A percentile compares a stretch with the other conserved stretches of the same genome.
phyloP scores from a whole-genome alignment of 1,140 invertebrate genomes.

The Spodoptera frugiperda region DNA sequence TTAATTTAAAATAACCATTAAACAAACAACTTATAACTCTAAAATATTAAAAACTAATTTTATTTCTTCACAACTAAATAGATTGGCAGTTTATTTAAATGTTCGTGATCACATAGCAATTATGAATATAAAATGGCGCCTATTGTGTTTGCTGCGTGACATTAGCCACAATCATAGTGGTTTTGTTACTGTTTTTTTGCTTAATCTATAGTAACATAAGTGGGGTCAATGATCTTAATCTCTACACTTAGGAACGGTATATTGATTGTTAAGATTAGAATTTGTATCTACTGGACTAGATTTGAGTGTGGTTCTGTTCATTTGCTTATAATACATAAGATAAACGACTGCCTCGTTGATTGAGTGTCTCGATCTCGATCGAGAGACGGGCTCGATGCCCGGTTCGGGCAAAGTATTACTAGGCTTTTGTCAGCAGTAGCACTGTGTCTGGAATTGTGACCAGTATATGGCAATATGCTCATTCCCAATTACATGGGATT shows the following conservation, averaged over 20 bases:
- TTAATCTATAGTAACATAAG: constrained; percentile 17
- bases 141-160: constrained; percentile 27
- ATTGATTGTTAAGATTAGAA: constrained; percentile 30
- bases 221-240: constrained; percentile 24
- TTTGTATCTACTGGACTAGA: not conserved
- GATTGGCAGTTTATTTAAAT: not conserved
- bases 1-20: too few relatives aligned
- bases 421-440: too few relatives aligned
- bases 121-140: constrained; percentile 37
- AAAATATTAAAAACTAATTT: too few relatives aligned
- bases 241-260: not conserved
- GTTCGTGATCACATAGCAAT: constrained; percentile 19
- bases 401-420: too few relatives aligned
- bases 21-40: too few relatives aligned
- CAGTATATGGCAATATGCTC: too few relatives aligned
- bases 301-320: not conserved
- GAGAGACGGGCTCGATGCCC: too few relatives aligned
- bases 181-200: constrained; percentile 33
- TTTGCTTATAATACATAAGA: too few relatives aligned
- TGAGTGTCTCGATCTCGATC: too few relatives aligned
- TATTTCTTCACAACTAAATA: not conserved
- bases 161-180: constrained; percentile 22
- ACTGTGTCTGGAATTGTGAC: too few relatives aligned
- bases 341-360: too few relatives aligned
- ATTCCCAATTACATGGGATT: too few relatives aligned